Base-by-base conservation (phyloP, 2,797 vertebrate genomes). In the Spinus olivaceus region DNA sequence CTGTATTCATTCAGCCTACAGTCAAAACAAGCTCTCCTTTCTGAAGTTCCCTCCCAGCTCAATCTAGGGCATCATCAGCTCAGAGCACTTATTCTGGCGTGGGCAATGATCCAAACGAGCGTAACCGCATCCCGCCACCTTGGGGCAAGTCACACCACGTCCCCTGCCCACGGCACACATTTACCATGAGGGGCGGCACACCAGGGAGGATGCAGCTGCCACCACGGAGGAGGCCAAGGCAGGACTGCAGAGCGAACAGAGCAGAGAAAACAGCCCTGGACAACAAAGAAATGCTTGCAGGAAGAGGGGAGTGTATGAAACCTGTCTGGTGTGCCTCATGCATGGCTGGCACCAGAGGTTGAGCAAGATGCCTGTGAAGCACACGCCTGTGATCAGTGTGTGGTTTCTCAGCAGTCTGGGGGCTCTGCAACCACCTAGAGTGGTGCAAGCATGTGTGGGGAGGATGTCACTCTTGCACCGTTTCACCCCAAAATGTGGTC, bases 381-480 rank as follows among this genome's bases (percentile, higher is more conserved):
- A 23, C 4, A 3, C 0, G 1, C 28, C 56, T 51, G 33, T 0
- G 0, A 63, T 69, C 0, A 0, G 37, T 3, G 7, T 0, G 0
- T 23, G 73, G 30, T 35, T 94, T 90, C 53, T 71, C n/a, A 50
- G 67, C 41, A 79, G 47, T 12, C 24, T 1, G 0, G 18, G 28
- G 33, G 9, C 53, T 86, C 65, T 32, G 23, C 24, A 81, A n/a
- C 56, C 25, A 18, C 13, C 28, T 20, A 51, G 30, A 2, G 50
- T 32, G 30, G 32, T 10, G 20, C 1, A 4, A 78, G 57, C 0
- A 0, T 17, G 11, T 2, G 4, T 1, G 0, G 17, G 28, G 17
- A 72, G 9, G 41, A 64, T 35, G 46, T 41, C 56, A 49, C 14
- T 32, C 32, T 56, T 16, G 14, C 30, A 42, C 28, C 3, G 3